Evolutionary conservation across 2,797 vertebrate species (phyloP), one percentile per base, ranked within the genome.

Genomic region (Thripadectes ignobilis): DNA sequence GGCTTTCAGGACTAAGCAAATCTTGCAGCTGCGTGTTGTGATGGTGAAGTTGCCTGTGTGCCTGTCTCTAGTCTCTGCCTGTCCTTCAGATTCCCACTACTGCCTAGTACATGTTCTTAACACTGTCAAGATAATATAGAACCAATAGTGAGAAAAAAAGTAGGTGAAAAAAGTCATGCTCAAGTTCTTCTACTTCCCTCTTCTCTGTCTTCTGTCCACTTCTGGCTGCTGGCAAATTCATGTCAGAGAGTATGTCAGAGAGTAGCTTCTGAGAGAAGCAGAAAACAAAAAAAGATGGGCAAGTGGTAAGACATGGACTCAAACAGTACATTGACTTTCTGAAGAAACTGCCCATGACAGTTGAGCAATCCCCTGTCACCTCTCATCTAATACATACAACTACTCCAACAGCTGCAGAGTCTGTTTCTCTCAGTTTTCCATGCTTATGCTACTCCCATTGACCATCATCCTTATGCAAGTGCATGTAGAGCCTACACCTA

Each of bases 381-480:
- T n/a, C 55, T 84, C 52, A 71, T 67, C 32, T 58, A 54, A 38
- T 32, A 15, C 19, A 38, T 18, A 12, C 1, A 16, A 13, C 36
- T 43, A 5, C 51, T 69, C 30, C 59, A 52, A 26, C 65, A 55
- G 20, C 6, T 59, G 36, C 22, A 12, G 39, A 19, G 5, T 17
- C 22, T 39, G 4, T 32, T 72, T 46, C 54, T 76, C n/a, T 63
- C n/a, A 34, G 6, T 72, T 73, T 69, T 32, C 10, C 27, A 48
- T 21, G 8, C 3, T 73, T 69, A 26, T 16, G 9, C 27, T n/a
- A 5, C 34, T 85, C 21, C 14, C 30, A 32, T 19, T 0, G 0
- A 30, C 41, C 3, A n/a, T 43, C 21, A 49, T 26, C 30, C 9
- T 45, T 39, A 55, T 10, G 59, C 38, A 80, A 34, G 19, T 57